Percentiles rank a stretch among this genome's conserved stretches.
Evolutionary conservation across 2,113 vertebrate genomes (phyloP).

Genomic region (Xiphorhynchus elegans): DNA sequence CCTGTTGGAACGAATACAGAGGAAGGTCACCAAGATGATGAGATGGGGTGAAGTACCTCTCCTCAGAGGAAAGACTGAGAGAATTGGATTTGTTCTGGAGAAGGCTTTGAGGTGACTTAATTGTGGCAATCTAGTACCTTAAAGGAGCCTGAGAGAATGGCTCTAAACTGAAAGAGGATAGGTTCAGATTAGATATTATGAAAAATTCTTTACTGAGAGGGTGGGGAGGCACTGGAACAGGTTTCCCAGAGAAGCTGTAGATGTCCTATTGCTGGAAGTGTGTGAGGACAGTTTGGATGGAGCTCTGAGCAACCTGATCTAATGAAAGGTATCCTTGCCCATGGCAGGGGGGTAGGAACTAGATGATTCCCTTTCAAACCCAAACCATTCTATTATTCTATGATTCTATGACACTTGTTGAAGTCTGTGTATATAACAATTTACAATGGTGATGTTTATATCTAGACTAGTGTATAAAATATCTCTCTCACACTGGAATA

Average conservation of each 20-base stretch:
- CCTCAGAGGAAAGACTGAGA: neutral
- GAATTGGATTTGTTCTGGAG: neutral
- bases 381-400: neutral
- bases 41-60: neutral
- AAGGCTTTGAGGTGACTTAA: neutral
- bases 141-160: neutral
- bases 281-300: neutral
- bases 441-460: rapidly evolving
- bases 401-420: neutral
- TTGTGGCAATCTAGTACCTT: neutral
- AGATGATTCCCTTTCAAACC: neutral
- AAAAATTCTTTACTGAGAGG: neutral
- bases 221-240: neutral
- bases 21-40: neutral
- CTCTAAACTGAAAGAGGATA: neutral
- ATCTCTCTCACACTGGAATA: neutral
- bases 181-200: neutral
- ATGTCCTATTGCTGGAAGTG: neutral
- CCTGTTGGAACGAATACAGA: neutral
- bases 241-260: neutral
- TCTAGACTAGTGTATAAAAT: neutral
- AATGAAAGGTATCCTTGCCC: neutral
- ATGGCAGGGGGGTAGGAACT: neutral
- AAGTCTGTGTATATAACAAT: neutral
- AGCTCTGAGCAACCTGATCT: neutral